Conservation (phyloP, 2,113 vertebrate species). For the Rhinopomastus cyanomelas region DNA sequence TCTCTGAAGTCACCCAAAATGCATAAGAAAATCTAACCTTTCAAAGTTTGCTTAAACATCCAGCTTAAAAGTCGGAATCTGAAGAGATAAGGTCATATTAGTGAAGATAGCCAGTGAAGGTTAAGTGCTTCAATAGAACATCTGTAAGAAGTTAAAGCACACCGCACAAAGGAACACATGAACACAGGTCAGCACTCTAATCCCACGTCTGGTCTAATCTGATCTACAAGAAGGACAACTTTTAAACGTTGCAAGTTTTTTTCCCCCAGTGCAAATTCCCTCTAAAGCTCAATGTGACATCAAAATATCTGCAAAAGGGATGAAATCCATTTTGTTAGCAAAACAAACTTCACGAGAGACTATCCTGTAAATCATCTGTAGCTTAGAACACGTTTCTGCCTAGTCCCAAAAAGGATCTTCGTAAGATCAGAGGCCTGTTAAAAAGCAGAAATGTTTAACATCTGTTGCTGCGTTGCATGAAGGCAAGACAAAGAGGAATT, state of each 20-base stretch:
- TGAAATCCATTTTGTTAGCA: conserved; percentile 56
- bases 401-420: conserved; percentile 56
- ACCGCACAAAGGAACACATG: conserved; percentile 49
- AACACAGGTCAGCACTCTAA: conserved; percentile 54
- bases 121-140: conserved; percentile 34
- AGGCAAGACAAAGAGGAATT: conserved; percentile 72
- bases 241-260: conserved; percentile 9
- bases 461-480: conserved; percentile 73
- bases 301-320: conserved; percentile 35
- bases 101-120: conserved; percentile 24
- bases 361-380: conserved; percentile 65
- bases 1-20: background rate
- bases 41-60: background rate
- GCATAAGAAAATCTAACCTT: conserved; percentile 29
- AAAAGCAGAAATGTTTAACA: conserved; percentile 73
- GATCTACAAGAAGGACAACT: conserved; percentile 47
- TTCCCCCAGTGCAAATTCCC: background rate
- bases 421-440: conserved; percentile 71
- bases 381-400: conserved; percentile 63
- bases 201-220: conserved; percentile 45
- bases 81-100: conserved; percentile 45
- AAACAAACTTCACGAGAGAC: conserved; percentile 64
- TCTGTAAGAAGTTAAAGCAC: conserved; percentile 64
- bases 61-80: conserved; percentile 31
- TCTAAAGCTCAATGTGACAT: conserved; percentile 27